Conservation (phyloP, 2,888 invertebrate genomes). For the Habrosyne pyritoides region DNA sequence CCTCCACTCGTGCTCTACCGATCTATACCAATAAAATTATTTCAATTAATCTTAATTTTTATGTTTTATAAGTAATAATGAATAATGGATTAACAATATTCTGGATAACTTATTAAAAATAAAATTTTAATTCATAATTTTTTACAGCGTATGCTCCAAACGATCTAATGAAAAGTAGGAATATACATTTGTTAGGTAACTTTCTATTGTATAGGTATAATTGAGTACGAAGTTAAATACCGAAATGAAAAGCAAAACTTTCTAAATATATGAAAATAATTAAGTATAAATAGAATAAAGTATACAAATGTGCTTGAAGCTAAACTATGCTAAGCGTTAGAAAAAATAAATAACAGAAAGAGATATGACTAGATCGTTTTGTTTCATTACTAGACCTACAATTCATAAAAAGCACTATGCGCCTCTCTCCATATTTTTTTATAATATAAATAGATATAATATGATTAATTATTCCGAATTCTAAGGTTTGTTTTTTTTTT, state of each 20-base stretch:
- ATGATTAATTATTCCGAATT: constrained; percentile 79
- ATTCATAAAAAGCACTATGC: constrained; percentile 83
- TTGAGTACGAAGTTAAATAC: constrained; percentile 20
- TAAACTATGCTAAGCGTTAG: constrained; percentile 83
- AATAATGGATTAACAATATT: constrained; percentile 64
- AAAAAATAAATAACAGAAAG: constrained; percentile 75
- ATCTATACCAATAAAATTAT: constrained; percentile 54
- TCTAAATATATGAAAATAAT: constrained; percentile 33
- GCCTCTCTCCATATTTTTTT: constrained; percentile 80
- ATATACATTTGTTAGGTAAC: constrained; percentile 20
- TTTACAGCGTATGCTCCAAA: constrained; percentile 14
- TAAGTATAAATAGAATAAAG: constrained; percentile 48
- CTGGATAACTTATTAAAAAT: constrained; percentile 81
- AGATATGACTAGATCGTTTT: constrained; percentile 82
- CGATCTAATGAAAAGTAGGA: constrained; percentile 32
- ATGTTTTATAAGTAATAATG: constrained; percentile 16
- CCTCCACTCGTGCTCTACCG: constrained; percentile 52
- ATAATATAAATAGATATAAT: constrained; percentile 81
- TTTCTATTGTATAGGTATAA: constrained; percentile 5
- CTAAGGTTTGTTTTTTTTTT: constrained; percentile 73
- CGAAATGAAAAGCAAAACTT: constrained; percentile 25
- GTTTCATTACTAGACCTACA: constrained; percentile 79
- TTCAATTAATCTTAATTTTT: constrained; percentile 52
- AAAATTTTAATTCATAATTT: constrained; percentile 34
- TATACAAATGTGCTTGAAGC: constrained; percentile 76